Base-by-base conservation (phyloP, 2,888 invertebrate species). In the Eurytoma adleriae region DNA sequence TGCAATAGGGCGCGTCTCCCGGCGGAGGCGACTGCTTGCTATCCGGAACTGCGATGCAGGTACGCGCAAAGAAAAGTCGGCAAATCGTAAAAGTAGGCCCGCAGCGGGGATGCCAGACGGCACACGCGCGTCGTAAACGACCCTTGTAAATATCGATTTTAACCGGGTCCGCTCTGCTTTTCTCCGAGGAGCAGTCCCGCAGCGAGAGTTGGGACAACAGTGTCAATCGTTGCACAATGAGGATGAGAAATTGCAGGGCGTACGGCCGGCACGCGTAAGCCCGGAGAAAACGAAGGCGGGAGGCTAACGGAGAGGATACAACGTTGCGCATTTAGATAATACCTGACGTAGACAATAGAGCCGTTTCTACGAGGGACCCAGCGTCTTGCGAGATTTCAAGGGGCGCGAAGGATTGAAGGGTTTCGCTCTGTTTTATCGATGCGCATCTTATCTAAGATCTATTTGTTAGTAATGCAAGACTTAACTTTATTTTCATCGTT, bases 161-260 rank as follows among this genome's bases (percentile, higher is more conserved):
- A 76, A 71, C 79, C 61, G 72, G 66, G 67, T 54, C 59, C 57
- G 1, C 52, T 70, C 40, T 18, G 24, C 13, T 40, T 24, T 56
- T 20, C 48, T 71, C 27, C 69, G 12, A 2, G 50, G n/a, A 30
- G n/a, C 62, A 59, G 13, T 52, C 77, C 79, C 7, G 69, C 18
- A 57, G 79, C 40, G 82, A 79, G 73, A 82, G 82, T 82, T 77
- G 77, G 79, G 73, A 82, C 84, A 85, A 85, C 84, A 85, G 16
- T 83, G 83, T 85, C 83, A 82, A 70, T 78, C 56, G 78, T 80
- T 82, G 77, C 79, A 82, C 82, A 82, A 82, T 79, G 73, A 77
- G 57, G 64, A 73, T 79, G 77, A 79, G 52, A 66, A 77, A 77
- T 77, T 69, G 48, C 66, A 62, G 67, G 54, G 27, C 27, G n/a